Conservation (phyloP, 2,797 vertebrate genomes). For the Mallotus villosus region DNA sequence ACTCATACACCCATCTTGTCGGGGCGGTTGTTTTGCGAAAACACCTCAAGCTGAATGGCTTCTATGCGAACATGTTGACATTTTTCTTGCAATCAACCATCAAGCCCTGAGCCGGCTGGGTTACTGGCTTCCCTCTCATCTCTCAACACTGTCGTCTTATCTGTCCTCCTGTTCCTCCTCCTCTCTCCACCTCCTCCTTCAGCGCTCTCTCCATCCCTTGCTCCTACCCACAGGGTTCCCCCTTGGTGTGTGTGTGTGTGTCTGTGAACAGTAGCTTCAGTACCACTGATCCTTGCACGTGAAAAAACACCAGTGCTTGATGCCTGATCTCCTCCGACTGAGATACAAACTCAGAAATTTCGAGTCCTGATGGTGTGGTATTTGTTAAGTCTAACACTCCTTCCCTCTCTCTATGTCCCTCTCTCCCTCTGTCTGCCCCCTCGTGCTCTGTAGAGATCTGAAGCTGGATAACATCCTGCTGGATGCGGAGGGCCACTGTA, state of each 20-base stretch:
- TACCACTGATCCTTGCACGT: background rate
- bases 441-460: constrained; percentile 81
- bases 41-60: constrained; percentile 66
- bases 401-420: background rate
- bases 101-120: constrained; percentile 64
- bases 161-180: constrained; percentile 27
- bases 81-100: constrained; percentile 81
- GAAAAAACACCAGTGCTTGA: no score
- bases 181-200: background rate
- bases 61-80: constrained; percentile 73
- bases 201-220: constrained; percentile 8
- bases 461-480: constrained; percentile 98
- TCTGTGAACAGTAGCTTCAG: background rate
- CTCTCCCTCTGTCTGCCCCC: background rate
- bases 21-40: constrained; percentile 52
- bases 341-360: background rate
- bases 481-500: constrained; percentile 95
- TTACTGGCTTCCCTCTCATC: constrained; percentile 65
- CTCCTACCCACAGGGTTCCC: background rate
- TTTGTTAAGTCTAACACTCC: background rate
- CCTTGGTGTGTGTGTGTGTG: constrained; percentile 7
- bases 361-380: no score
- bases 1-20: constrained; percentile 40
- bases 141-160: constrained; percentile 77
- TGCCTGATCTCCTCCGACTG: background rate